Evolutionary conservation across 2,888 invertebrate genomes (phyloP).

Genomic region (Notodonta dromedarius): DNA sequence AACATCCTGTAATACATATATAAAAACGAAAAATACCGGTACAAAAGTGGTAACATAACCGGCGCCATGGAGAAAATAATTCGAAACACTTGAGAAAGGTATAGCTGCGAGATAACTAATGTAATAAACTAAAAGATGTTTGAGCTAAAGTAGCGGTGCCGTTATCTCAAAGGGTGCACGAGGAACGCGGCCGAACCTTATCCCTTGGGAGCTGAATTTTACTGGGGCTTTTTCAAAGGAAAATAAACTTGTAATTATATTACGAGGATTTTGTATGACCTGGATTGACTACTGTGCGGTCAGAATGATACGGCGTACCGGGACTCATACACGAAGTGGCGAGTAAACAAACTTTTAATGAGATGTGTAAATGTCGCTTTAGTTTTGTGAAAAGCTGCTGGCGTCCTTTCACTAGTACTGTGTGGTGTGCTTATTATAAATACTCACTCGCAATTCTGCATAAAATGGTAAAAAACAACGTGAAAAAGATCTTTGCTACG

Average conservation of each 20-base stretch:
- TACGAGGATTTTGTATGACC: constrained; percentile 11
- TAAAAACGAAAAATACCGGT: too few relatives aligned
- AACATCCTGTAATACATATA: too few relatives aligned
- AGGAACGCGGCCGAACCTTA: constrained; percentile 2
- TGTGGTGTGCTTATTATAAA: too few relatives aligned
- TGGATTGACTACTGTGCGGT: neutral
- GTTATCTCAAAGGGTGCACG: constrained; percentile 15
- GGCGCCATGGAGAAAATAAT: neutral
- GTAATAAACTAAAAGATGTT: constrained; percentile 6
- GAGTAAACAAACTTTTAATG: neutral
- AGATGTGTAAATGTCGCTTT: neutral
- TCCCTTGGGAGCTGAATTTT: constrained; percentile 4
- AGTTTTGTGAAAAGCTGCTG: neutral
- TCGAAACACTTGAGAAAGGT: neutral
- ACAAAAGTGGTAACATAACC: too few relatives aligned
- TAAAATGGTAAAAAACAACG: too few relatives aligned
- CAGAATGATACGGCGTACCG: too few relatives aligned
- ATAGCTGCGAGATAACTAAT: neutral
- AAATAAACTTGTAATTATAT: constrained; percentile 27
- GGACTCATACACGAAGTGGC: too few relatives aligned
- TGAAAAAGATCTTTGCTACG: neutral
- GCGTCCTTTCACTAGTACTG: neutral
- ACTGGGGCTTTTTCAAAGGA: constrained; percentile 18
- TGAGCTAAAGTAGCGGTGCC: constrained; percentile 3
- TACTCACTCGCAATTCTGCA: too few relatives aligned